Evolutionary conservation across 1,140 invertebrate genomes (phyloP), one percentile per base, ranked within the genome.

Genomic region (Lerema accius): DNA sequence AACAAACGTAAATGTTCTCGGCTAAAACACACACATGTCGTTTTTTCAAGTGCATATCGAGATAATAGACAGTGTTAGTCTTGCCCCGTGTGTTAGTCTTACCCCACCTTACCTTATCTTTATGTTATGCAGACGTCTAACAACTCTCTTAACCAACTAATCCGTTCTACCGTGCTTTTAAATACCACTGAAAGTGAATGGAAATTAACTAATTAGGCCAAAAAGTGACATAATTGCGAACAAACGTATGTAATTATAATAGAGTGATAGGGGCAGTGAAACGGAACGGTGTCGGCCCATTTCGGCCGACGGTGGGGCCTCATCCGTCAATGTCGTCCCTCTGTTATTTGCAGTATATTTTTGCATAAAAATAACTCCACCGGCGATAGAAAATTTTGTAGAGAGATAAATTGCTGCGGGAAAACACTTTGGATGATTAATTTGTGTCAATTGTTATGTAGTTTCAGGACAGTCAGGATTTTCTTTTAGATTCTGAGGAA

Each of bases 291-390:
- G 49, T 55, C 60, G 64, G 63, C 42, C 65, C 67, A 68, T 76
- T 78, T 73, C 68, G 74, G 58, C 15, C 61, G 59, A 59, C 43
- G 56, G 63, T 61, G 55, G 39, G 32, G 42, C 43, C 37, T 61
- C 71, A 80, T 86, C 71, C 60, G 71, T 86, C 82, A 86, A 69
- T 77, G 84, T 86, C 84, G 60, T 40, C 14, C 66, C 51, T 32
- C 49, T 60, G 67, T 73, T 76, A 71, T 78, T 74, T 71, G 72
- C 71, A 73, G 76, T 80, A 77, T 79, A 82, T 83, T 84, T 86
- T 83, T 82, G 79, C 78, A 84, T 84, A 79, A 78, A 81, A 77
- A 84, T 84, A 82, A 78, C 68, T 70, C 65, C 68, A 69, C 62
- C 7, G 65, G 28, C 50, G 49, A 61, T 71, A 48, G 65, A 66